Base-by-base conservation (phyloP, 2,797 vertebrate species). In the Lagorchestes hirsutus region DNA sequence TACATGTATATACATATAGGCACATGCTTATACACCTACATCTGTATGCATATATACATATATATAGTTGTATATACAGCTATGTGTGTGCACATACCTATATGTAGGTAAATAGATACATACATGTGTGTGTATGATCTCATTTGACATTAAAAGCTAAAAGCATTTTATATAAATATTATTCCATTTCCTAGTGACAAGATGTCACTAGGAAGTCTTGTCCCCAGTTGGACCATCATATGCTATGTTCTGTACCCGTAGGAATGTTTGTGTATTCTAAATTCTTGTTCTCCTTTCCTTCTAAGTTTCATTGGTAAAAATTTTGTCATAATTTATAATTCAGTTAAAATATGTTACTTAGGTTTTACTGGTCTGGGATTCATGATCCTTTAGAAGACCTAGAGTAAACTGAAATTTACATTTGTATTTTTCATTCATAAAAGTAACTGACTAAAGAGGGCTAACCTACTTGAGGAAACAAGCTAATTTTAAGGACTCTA, bases 341-440 rank as follows among this genome's bases (percentile, higher is more conserved):
- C 57, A 27, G 59, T 34, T 97, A 31, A 91, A 54, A 94, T 24
- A 28, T 74, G 24, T 57, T 92, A 58, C 24, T 91, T 31, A 56
- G 1, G 1, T 34, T 67, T 82, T 82, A 6, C 6, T 82, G 67
- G 74, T 94, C 97, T 91, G 40, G 24, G 92, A 95, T 93, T 4
- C 27, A 58, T 95, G 28, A 90, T 52, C 27, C 31, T 56, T 92
- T 96, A 96, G 52, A 31, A 92, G 29, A 90, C 24, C 55, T 62
- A 46, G 56, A 16, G 29, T 95, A 54, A 55, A 16, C 18, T 95
- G 93, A 91, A 34, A 62, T 67, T 96, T 93, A 94, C 18, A 24
- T 46, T 46, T 40, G n/a, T 82, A 82, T 46, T 40, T 82, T 82
- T 8, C 2, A 74, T 90, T 94, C 93, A 90, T 1, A 82, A 31